Base-by-base conservation (phyloP, 2,888 invertebrate genomes). In the Cephus rjabovi region DNA sequence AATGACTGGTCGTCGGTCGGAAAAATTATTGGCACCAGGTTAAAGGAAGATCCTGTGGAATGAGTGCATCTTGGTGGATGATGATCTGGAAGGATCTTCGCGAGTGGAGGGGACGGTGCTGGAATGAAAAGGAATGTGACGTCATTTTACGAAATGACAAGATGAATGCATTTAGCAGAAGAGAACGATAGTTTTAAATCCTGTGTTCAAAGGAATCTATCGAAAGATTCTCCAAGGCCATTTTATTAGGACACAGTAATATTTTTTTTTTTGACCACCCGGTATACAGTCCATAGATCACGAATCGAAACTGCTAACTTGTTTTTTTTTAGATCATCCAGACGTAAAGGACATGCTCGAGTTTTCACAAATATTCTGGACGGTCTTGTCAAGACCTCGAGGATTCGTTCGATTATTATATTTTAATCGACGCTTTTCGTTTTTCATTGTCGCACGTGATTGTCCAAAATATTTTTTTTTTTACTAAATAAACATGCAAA, bases 131-230 rank as follows among this genome's bases (percentile, higher is more conserved):
- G 40, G 23, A 56, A 40, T 40, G 12, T 40, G 15, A 40, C 6
- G 40, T 40, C 40, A 40, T 15, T 23, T 40, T 23, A 40, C 40
- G 40, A 23, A 40, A 56, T 2, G 40, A 56, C 40, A 56, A 9
- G 40, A 56, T 56, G 6, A 56, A 56, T 56, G 40, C 23, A 56
- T 56, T 81, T 79, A 81, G 81, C 79, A 83, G 82, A 84, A 84
- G 81, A 81, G 71, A 33, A 33, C 12, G 33, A 78, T 71, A 78
- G 34, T 40, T 6, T 84, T 83, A 84, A 78, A 90, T 90, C 90
- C 90, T 89, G 90, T 90, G 90, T 90, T 90, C 90, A 90, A 85
- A 90, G 90, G 89, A 90, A 87, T 85, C 76, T 75, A 81, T 76
- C 83, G 84, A 84, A 83, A 84, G 79, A 85, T 83, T 84, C 80